Conservation (phyloP, 2,797 vertebrate genomes). For the Sebastes steindachneri region DNA sequence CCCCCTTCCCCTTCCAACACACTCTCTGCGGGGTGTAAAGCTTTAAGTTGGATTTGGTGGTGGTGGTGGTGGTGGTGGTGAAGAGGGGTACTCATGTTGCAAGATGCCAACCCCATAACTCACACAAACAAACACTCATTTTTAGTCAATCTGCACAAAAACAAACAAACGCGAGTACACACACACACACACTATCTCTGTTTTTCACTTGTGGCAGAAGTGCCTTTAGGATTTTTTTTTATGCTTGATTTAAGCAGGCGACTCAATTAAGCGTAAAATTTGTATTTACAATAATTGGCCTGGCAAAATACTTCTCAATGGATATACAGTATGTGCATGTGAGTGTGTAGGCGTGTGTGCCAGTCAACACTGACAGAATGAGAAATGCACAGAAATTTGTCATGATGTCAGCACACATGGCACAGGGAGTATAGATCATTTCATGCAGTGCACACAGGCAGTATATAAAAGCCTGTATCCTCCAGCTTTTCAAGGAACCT, state of each 20-base stretch:
- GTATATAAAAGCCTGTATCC: not conserved
- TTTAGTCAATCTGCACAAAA: conserved; percentile 21
- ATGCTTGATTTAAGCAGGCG: conserved; percentile 4
- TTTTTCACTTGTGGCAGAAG: conserved; percentile 15
- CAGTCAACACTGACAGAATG: not conserved
- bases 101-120: conserved; percentile 23
- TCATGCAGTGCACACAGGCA: not conserved
- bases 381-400: not conserved
- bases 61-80: conserved; percentile 9
- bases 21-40: conserved; percentile 38
- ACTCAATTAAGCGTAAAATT: conserved; percentile 22
- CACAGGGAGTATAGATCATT: not conserved
- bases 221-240: not conserved
- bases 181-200: not conserved
- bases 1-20: not conserved
- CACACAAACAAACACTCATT: conserved; percentile 27
- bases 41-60: conserved; percentile 62
- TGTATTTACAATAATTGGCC: not conserved
- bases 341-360: not conserved
- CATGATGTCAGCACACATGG: not conserved
- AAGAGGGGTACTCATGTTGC: conserved; percentile 10
- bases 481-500: not conserved
- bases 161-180: conserved; percentile 1
- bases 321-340: not conserved
- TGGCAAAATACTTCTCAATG: not conserved